Conservation (phyloP, 2,113 vertebrate species). For the Alces alces region DNA sequence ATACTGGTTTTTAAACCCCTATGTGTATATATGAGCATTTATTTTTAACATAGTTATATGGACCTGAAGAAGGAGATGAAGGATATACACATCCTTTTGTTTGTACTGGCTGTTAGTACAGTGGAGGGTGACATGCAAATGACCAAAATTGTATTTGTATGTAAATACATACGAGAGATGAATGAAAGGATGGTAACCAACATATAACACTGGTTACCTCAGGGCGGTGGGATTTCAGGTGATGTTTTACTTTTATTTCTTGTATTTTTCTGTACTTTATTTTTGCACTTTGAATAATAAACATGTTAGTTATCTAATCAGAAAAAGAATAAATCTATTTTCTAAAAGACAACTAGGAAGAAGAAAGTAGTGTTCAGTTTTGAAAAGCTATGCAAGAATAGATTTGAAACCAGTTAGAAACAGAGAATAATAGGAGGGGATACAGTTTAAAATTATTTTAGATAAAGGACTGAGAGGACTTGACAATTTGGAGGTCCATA, state of each 20-base stretch:
- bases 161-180: background rate
- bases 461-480: background rate
- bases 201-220: background rate
- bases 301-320: background rate
- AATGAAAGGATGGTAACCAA: background rate
- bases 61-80: background rate
- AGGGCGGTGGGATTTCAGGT: background rate
- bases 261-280: background rate
- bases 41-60: constrained; percentile 33
- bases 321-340: background rate
- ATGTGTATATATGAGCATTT: background rate
- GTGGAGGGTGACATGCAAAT: background rate
- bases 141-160: background rate
- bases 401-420: background rate
- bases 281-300: background rate
- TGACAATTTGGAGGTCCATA: background rate
- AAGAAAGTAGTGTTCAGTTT: background rate
- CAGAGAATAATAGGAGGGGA: background rate
- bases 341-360: background rate
- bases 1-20: background rate
- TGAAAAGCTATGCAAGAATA: background rate
- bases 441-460: constrained; percentile 14
- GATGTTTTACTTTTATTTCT: background rate
- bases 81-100: background rate
- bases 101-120: background rate